Conservation (phyloP, 2,888 invertebrate species). For the Trissolcus brochymenae region DNA sequence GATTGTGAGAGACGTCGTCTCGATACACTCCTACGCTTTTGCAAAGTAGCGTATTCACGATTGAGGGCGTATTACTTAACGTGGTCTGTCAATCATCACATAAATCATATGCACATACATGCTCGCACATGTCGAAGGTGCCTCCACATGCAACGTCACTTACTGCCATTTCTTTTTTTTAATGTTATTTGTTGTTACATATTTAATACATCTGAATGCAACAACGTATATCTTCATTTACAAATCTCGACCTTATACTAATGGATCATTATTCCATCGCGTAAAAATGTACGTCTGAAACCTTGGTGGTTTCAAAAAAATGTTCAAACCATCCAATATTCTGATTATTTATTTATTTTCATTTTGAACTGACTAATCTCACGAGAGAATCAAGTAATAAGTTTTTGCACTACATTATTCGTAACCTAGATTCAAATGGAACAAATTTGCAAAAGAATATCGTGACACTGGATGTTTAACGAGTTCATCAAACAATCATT, state of each 20-base stretch:
- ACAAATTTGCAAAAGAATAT: conserved; percentile 23
- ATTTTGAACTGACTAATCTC: no score
- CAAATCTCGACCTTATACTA: no score
- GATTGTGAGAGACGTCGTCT: conserved; percentile 41
- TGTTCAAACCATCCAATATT: no score
- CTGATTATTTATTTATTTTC: no score
- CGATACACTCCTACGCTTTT: conserved; percentile 55
- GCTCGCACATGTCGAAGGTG: conserved; percentile 12
- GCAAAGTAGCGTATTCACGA: conserved; percentile 62
- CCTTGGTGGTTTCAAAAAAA: no score
- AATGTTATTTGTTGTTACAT: not conserved
- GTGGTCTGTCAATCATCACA: conserved; percentile 45
- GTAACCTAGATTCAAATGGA: conserved; percentile 24
- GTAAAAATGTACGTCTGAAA: no score
- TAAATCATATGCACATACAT: conserved; percentile 31
- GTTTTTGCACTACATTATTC: no score
- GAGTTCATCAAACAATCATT: conserved; percentile 17
- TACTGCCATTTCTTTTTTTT: no score
- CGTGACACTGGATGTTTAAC: conserved; percentile 36
- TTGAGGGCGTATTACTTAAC: conserved; percentile 72
- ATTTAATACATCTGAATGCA: no score
- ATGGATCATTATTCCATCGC: no score
- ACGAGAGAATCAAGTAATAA: no score
- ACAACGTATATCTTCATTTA: no score
- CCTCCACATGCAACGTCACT: not conserved